Evolutionary conservation across 2,113 vertebrate genomes (phyloP).

Genomic region (Machaerirhynchus nigripectus): DNA sequence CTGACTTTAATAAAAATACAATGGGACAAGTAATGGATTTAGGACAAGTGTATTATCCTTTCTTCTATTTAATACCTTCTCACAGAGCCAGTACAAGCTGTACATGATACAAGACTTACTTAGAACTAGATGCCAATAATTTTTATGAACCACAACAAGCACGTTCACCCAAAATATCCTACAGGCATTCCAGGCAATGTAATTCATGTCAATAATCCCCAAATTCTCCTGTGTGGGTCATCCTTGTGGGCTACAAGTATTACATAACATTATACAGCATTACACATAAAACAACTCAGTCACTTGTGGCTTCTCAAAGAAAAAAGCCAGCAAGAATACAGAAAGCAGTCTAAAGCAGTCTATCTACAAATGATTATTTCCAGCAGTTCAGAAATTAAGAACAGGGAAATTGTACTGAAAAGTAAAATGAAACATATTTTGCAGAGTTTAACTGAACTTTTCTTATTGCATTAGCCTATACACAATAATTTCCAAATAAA

Average conservation of each 20-base stretch:
- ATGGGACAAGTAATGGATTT: slow-evolving; percentile 24
- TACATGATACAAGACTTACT: not conserved
- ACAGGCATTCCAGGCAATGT: not conserved
- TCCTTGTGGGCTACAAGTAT: not conserved
- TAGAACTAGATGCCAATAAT: not conserved
- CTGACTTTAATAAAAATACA: slow-evolving; percentile 51
- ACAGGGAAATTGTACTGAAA: not conserved
- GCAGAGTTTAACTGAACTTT: not conserved
- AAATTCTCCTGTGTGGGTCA: not conserved
- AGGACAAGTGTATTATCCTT: slow-evolving; percentile 19
- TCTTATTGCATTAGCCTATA: not conserved
- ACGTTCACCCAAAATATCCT: not conserved
- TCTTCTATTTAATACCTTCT: not conserved
- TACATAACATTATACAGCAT: not conserved
- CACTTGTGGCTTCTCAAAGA: not conserved
- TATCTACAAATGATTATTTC: not conserved
- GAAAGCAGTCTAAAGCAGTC: not conserved
- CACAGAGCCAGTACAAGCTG: not conserved
- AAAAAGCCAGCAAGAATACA: not conserved
- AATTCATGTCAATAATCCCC: not conserved
- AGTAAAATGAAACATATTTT: not conserved
- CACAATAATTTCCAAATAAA: not conserved
- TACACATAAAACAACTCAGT: not conserved
- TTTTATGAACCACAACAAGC: not conserved
- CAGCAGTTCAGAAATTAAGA: not conserved